Evolutionary conservation across 2,888 invertebrate genomes (phyloP).

Genomic region (Agrochola lychnidis): DNA sequence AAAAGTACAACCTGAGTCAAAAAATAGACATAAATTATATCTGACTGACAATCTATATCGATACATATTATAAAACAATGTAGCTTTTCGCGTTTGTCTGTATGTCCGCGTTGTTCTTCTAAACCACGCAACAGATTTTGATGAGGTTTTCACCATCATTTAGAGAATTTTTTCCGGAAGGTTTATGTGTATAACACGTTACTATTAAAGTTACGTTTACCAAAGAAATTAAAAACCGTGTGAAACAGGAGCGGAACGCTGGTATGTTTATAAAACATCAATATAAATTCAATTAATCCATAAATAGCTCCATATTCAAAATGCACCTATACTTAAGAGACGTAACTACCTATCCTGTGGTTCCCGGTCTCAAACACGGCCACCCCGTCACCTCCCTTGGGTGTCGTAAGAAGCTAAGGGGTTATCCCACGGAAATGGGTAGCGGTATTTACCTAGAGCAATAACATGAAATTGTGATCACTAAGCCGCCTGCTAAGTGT

Average conservation of each 20-base stretch:
- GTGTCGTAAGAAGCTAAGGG: conserved; percentile 58
- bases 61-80: too few relatives aligned
- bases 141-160: too few relatives aligned
- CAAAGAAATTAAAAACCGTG: too few relatives aligned
- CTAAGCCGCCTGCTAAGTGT: conserved; percentile 45
- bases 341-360: conserved; percentile 19
- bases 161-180: too few relatives aligned
- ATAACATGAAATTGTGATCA: conserved; percentile 61
- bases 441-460: conserved; percentile 54
- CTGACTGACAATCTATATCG: too few relatives aligned
- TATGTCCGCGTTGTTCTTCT: too few relatives aligned
- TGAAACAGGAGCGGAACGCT: not conserved
- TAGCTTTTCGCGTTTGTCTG: too few relatives aligned
- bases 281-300: conserved; percentile 25
- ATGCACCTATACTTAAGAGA: conserved; percentile 20
- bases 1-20: too few relatives aligned
- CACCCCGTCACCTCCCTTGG: conserved; percentile 52
- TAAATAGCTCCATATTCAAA: conserved; percentile 27
- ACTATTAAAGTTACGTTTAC: too few relatives aligned
- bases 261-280: not conserved
- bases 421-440: conserved; percentile 56
- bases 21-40: too few relatives aligned
- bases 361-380: conserved; percentile 36
- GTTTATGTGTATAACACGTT: too few relatives aligned
- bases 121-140: too few relatives aligned